Evolutionary conservation across 2,113 vertebrate species (phyloP).

Genomic region (Gnathonemus longibarbis): DNA sequence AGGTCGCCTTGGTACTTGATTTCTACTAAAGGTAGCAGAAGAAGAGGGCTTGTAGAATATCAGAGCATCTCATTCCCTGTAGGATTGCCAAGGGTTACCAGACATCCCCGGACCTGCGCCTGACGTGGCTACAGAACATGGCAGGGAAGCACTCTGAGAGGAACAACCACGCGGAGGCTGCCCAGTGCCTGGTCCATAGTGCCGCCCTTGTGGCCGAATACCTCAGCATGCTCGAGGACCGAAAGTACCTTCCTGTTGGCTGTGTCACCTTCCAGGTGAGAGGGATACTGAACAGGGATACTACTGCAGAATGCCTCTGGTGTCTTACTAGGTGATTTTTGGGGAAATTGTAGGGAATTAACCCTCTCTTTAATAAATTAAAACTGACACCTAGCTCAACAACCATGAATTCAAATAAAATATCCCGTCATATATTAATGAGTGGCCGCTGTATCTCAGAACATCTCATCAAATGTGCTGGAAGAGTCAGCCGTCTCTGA

Average conservation of each 20-base stretch:
- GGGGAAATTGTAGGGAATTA: background rate
- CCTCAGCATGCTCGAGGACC: constrained; percentile 95
- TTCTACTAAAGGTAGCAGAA: background rate
- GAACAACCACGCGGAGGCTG: constrained; percentile 90
- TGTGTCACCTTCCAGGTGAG: constrained; percentile 95
- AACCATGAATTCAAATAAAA: background rate
- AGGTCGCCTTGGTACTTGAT: background rate
- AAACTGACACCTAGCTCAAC: background rate
- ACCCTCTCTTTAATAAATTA: background rate
- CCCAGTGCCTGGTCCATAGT: constrained; percentile 94
- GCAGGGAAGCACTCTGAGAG: constrained; percentile 94
- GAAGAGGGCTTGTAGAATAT: too few species aligned
- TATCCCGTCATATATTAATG: background rate
- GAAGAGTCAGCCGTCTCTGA: constrained; percentile 98
- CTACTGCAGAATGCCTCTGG: background rate
- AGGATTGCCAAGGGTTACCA: constrained; percentile 98
- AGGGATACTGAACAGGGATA: background rate
- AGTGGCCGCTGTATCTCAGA: constrained; percentile 56
- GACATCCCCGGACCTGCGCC: constrained; percentile 87
- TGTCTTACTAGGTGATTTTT: background rate
- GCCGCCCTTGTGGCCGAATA: constrained; percentile 97
- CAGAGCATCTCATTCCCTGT: background rate
- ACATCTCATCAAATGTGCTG: constrained; percentile 95
- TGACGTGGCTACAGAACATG: constrained; percentile 99
- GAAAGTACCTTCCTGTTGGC: constrained; percentile 96